These are phyloP conservation scores for Cercopithecus neglectus DNA, from an alignment of 2,797 vertebrate species.

Conservation along the genomic window DNA sequence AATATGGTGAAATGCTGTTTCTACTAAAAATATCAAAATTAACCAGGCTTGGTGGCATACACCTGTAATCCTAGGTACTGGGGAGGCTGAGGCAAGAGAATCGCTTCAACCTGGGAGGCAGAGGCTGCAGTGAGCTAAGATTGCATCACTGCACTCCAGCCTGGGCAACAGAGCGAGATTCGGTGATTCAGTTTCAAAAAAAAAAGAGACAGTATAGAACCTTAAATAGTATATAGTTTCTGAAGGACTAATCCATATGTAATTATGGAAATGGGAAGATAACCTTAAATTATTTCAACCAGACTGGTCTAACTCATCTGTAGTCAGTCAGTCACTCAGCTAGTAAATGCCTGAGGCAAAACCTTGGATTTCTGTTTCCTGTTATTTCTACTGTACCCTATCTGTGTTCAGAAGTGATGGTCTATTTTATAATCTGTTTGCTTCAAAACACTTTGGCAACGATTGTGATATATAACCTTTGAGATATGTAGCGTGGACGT, in stretches of 20 bases:
- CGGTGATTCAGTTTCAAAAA: neutral
- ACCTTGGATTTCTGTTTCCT: neutral
- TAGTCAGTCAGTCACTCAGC: neutral
- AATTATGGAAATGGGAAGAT: neutral
- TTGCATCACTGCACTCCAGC: neutral
- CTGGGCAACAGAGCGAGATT: neutral
- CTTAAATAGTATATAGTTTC: neutral
- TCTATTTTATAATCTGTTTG: neutral
- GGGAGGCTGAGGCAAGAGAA: neutral
- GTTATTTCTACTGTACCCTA: neutral
- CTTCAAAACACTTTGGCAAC: neutral
- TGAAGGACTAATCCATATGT: neutral
- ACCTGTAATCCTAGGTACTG: neutral
- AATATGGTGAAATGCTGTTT: neutral
- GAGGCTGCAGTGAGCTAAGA: neutral
- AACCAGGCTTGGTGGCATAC: neutral
- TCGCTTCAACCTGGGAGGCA: neutral
- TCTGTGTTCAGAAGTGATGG: neutral
- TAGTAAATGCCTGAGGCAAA: neutral
- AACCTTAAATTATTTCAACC: neutral
- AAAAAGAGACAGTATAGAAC: neutral
- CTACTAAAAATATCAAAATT: neutral
- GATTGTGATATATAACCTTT: neutral
- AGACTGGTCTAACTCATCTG: neutral
- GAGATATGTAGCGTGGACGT: neutral